Evolutionary conservation across 2,797 vertebrate species (phyloP), one percentile per base, ranked within the genome.

Genomic region (Delichon dasypus): DNA sequence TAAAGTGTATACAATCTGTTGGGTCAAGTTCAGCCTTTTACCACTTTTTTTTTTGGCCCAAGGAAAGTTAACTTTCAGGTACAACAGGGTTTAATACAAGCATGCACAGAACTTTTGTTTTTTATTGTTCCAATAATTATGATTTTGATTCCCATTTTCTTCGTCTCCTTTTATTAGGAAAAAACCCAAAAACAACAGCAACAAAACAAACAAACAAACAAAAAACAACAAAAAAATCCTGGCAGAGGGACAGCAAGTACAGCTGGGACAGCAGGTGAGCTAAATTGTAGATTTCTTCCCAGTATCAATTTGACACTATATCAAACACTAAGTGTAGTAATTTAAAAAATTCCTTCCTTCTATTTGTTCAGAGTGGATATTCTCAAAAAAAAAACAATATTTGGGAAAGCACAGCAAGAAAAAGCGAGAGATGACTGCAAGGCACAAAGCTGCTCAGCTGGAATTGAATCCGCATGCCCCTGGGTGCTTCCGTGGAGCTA

Each of bases 211-310:
- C 38, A 10, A 38, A 38, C 11, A 38, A 38, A 38, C 9, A 36
- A 36, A 36, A 9, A 36, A 36, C 36, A 36, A 36, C 36, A 36
- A 36, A 36, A 71, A 79, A 88, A 48, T 16, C 4, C 82, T 97
- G 94, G 89, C 90, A 89, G 21, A 32, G 0, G 11, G 40, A 66
- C 67, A 92, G 83, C 23, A 90, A 67, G n/a, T 34, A 66, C 93
- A 93, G 57, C 91, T 96, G 86, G 89, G 93, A 85, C 64, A 95
- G 86, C 96, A 96, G 94, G 95, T 97, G 95, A 95, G 70, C 70
- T 90, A 84, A 95, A 91, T 77, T 73, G 45, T 57, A 95, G 64
- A 50, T 58, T 93, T 92, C 89, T 93, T 88, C 83, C 68, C 72
- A 76, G 30, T 89, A 95, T 90, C 84, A 82, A 2, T 93, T 92